A percentile compares a stretch with the other conserved stretches of the same genome.
Conservation (phyloP, 2,888 invertebrate species). For the Mactromeris polynyma region DNA sequence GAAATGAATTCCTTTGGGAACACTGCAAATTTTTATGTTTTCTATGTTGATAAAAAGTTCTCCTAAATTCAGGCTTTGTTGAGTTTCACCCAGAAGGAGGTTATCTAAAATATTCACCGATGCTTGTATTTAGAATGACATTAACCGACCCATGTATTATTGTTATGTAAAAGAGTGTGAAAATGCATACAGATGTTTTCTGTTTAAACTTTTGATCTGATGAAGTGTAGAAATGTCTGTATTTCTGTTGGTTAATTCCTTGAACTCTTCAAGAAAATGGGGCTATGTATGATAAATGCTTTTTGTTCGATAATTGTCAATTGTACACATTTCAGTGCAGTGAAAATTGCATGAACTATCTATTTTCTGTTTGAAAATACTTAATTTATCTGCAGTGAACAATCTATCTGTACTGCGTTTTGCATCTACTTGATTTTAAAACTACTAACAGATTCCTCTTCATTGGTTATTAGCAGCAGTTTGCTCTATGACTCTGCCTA, state of each 20-base stretch:
- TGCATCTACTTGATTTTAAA: no score
- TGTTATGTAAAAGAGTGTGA: not conserved
- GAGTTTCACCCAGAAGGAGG: not conserved
- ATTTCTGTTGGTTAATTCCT: not conserved
- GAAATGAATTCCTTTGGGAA: not conserved
- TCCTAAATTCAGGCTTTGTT: not conserved
- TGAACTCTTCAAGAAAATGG: not conserved
- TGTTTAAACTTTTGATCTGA: not conserved
- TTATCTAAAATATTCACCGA: not conserved
- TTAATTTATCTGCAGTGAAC: no score
- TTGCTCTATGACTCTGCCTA: no score
- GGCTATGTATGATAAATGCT: not conserved
- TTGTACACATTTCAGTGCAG: not conserved
- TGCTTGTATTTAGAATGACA: not conserved
- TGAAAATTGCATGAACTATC: not conserved
- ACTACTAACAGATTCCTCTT: no score
- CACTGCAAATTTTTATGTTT: not conserved
- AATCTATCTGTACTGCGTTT: no score
- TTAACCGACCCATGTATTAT: not conserved
- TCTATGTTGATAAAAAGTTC: not conserved
- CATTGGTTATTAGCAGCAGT: no score
- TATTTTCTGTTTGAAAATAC: not conserved
- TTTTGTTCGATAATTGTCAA: not conserved
- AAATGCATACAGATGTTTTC: not conserved
- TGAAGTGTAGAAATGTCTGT: not conserved